Base-by-base conservation (phyloP, 2,113 vertebrate species). In the Phyllostomus hastatus region DNA sequence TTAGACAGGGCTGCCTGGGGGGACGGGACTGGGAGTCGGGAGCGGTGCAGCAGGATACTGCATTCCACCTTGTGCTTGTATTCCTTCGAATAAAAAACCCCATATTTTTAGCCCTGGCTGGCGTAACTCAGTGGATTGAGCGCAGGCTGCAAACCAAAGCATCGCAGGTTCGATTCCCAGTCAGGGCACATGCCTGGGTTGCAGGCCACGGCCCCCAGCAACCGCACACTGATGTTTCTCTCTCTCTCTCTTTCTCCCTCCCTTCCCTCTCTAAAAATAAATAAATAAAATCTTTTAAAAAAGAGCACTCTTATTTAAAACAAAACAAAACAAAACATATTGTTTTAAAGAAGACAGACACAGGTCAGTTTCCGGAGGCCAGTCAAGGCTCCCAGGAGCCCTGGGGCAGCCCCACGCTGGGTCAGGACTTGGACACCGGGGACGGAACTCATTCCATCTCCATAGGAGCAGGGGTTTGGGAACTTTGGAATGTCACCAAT, bases 401-500 rank as follows among this genome's bases (percentile, higher is more conserved):
- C 33, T 43, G 7, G 24, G 78, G 9, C 6, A 84, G 46, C 28
- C 8, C 48, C 41, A 6, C 35, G 79, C 35, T 76, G 38, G 54
- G 57, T 46, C 35, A 48, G 81, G 69, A 57, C 52, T 88, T 75
- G 43, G 97, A 72, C 41, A 67, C 64, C 61, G 78, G 69, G 73
- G 54, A 31, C 85, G 20, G 67, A 41, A 57, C 83, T 73, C 50
- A 57, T 73, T 92, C 87, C 75, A 22, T 85, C 33, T 90, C 75
- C 87, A 73, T 67, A 64, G 69, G 57, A 96, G 54, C 83, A 76
- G 80, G 78, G 91, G 90, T 91, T 69, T 92, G 78, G 82, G 80
- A n/a, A 91, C 86, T 97, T 92, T 50, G 94, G 96, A 96, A 96
- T 94, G 94, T 89, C 94, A 98, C 95, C 73, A 85, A 95, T 97